Percentiles rank a stretch among this genome's conserved stretches.
These are phyloP conservation scores for Ammodramus savannarum DNA, from an alignment of 2,113 vertebrate species.

Conservation along the genomic window DNA sequence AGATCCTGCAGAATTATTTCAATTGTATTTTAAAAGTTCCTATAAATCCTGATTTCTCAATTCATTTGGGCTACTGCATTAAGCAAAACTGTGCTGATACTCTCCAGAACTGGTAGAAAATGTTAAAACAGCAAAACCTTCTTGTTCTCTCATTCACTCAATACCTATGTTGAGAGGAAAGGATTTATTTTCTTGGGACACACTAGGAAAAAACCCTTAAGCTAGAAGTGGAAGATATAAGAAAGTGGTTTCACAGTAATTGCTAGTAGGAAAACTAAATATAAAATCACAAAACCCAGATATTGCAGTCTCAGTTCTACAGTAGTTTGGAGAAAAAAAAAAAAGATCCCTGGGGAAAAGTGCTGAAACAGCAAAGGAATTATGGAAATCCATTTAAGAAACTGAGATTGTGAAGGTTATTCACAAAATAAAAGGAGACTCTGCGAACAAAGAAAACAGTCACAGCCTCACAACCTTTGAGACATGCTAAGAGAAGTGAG, in stretches of 20 bases:
- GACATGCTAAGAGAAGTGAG: not conserved
- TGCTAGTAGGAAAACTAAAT: not conserved
- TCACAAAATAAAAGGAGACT: not conserved
- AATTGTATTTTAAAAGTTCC: not conserved
- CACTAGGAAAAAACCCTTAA: not conserved
- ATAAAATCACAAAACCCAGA: not conserved
- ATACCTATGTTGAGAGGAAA: not conserved
- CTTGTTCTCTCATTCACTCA: not conserved
- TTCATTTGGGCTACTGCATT: not conserved
- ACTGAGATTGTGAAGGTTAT: not conserved
- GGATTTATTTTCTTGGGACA: not conserved
- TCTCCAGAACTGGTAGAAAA: not conserved
- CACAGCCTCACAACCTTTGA: not conserved
- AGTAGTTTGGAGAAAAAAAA: not conserved
- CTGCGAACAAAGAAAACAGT: not conserved
- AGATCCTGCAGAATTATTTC: not conserved
- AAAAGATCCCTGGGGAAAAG: not conserved
- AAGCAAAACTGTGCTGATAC: not conserved
- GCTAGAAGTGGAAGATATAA: not conserved
- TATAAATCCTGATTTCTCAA: not conserved
- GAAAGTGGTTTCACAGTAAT: not conserved
- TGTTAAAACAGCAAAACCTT: not conserved
- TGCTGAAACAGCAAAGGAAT: not conserved
- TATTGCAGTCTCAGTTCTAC: not conserved
- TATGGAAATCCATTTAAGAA: not conserved